phyloP scores from a whole-genome alignment of 2,888 invertebrate genomes.

The Acleris laterana region DNA sequence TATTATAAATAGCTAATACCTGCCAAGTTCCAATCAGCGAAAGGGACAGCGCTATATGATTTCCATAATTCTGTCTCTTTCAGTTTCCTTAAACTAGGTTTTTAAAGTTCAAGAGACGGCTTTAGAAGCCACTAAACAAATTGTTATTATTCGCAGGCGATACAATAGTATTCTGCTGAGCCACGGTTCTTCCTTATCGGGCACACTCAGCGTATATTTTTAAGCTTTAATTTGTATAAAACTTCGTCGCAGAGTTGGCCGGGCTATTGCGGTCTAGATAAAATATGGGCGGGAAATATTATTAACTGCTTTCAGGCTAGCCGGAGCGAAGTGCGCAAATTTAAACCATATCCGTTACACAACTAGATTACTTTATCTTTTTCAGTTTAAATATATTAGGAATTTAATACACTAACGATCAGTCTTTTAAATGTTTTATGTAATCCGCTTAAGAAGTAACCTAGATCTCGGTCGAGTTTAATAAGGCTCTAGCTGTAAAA shows the following conservation, averaged over 20 bases:
- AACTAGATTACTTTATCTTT: neutral
- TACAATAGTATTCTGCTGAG: neutral
- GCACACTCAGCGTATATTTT: conserved; percentile 21
- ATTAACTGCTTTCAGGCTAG: conserved; percentile 16
- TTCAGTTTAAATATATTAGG: too few species aligned
- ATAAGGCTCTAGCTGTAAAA: too few species aligned
- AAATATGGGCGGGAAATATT: conserved; percentile 18
- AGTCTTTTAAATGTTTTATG: too few species aligned
- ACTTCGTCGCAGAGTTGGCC: conserved; percentile 21
- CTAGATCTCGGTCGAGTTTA: too few species aligned
- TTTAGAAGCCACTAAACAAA: too few species aligned
- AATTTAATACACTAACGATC: too few species aligned
- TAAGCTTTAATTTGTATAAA: conserved; percentile 26
- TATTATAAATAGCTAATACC: too few species aligned
- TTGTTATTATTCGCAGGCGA: conserved; percentile 1
- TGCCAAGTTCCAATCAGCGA: too few species aligned
- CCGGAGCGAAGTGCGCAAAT: conserved; percentile 13
- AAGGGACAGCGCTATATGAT: too few species aligned
- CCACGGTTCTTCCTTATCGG: neutral
- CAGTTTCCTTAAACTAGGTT: too few species aligned
- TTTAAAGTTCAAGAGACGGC: too few species aligned
- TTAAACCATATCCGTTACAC: conserved; percentile 1
- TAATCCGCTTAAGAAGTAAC: neutral
- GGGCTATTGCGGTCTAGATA: conserved; percentile 17
- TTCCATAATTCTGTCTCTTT: too few species aligned